These are phyloP conservation scores for Cheilosia vulpina DNA, from an alignment of 2,888 invertebrate species.

Conservation along the genomic window DNA sequence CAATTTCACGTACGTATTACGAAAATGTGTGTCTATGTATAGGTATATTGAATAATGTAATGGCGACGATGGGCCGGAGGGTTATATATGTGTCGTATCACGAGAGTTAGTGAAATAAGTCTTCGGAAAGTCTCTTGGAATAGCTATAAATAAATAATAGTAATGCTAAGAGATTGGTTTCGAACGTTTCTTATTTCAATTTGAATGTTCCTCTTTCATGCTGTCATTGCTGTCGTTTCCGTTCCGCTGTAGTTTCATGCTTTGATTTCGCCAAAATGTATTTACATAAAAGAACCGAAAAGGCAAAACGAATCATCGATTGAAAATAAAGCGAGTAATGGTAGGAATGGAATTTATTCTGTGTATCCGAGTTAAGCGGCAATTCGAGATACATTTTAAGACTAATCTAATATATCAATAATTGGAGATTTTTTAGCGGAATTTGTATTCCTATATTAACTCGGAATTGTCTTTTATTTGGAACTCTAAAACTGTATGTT, in stretches of 20 bases:
- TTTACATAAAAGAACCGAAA: background rate
- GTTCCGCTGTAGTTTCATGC: slow-evolving; percentile 2
- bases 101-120: slow-evolving; percentile 55
- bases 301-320: background rate
- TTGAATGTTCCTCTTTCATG: slow-evolving; percentile 29
- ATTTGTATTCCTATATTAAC: too few species aligned
- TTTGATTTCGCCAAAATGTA: slow-evolving; percentile 16
- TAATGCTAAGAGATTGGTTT: slow-evolving; percentile 52
- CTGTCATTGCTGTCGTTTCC: slow-evolving; percentile 4
- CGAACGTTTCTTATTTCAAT: slow-evolving; percentile 49
- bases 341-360: background rate
- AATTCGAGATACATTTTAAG: slow-evolving; percentile 24
- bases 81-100: slow-evolving; percentile 46
- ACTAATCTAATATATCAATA: background rate
- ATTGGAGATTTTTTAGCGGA: background rate
- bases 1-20: slow-evolving; percentile 46
- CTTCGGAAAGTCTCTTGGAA: slow-evolving; percentile 50
- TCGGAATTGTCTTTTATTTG: background rate
- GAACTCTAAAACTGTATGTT: background rate
- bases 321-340: slow-evolving; percentile 16
- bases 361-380: slow-evolving; percentile 29
- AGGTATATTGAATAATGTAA: background rate
- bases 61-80: slow-evolving; percentile 11
- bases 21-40: background rate
- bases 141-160: slow-evolving; percentile 58